These are phyloP conservation scores for Avahi laniger DNA, from an alignment of 2,797 vertebrate species.

Conservation along the genomic window DNA sequence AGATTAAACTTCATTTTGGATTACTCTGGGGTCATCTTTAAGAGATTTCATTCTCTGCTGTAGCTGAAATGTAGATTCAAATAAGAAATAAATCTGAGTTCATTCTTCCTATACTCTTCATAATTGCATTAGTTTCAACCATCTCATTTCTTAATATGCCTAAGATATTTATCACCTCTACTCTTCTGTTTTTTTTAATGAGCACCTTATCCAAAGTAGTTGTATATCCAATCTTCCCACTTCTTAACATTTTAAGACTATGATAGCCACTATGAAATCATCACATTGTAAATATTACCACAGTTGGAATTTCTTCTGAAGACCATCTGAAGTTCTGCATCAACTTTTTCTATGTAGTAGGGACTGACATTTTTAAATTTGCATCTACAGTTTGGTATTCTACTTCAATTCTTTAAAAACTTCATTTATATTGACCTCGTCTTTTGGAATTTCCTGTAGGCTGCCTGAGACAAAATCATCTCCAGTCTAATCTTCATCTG, in stretches of 20 bases:
- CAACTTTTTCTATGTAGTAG: not conserved
- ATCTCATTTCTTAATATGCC: not conserved
- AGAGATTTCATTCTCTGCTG: not conserved
- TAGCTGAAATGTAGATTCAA: not conserved
- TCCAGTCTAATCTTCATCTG: slow-evolving; percentile 48
- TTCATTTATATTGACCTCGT: slow-evolving; percentile 54
- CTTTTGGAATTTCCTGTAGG: slow-evolving; percentile 35
- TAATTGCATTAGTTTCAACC: not conserved
- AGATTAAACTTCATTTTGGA: not conserved
- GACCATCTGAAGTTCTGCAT: slow-evolving; percentile 5
- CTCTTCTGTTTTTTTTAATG: not conserved
- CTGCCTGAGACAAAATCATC: slow-evolving; percentile 72
- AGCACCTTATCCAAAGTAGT: not conserved
- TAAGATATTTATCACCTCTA: not conserved
- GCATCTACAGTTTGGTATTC: slow-evolving; percentile 7
- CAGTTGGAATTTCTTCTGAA: slow-evolving; percentile 38
- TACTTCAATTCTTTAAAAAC: slow-evolving; percentile 43
- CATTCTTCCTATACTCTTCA: not conserved
- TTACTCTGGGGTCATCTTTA: not conserved
- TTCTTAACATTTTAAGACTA: slow-evolving; percentile 21
- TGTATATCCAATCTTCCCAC: not conserved
- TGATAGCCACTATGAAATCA: not conserved
- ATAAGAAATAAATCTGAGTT: not conserved
- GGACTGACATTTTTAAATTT: slow-evolving; percentile 30
- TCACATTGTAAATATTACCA: not conserved